These are phyloP conservation scores for Microctenopoma lineatum DNA, from an alignment of 2,797 vertebrate genomes.

Conservation along the genomic window DNA sequence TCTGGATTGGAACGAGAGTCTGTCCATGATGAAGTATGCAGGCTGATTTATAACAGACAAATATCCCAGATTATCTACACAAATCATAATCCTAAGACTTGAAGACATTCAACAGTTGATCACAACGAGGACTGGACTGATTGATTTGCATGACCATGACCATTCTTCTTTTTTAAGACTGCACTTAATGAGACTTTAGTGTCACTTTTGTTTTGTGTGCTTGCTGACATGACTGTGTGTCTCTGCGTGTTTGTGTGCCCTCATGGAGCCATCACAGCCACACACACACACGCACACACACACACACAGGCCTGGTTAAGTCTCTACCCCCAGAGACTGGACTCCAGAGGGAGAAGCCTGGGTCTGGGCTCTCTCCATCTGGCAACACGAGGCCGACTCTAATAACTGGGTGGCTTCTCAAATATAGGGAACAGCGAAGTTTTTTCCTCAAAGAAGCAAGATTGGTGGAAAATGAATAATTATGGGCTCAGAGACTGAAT, in stretches of 20 bases:
- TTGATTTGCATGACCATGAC: slow-evolving; percentile 22
- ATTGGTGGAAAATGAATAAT: slow-evolving; percentile 84
- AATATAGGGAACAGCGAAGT: slow-evolving; percentile 72
- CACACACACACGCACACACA: slow-evolving; percentile 25
- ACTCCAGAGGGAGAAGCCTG: slow-evolving; percentile 68
- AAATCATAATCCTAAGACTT: slow-evolving; percentile 8
- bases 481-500: slow-evolving; percentile 79
- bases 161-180: slow-evolving; percentile 8
- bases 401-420: slow-evolving; percentile 83
- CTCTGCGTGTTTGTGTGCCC: slow-evolving; percentile 11
- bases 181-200: slow-evolving; percentile 22
- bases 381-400: slow-evolving; percentile 75
- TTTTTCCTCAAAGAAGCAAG: slow-evolving; percentile 74
- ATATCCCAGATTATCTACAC: slow-evolving; percentile 9
- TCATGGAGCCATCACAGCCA: slow-evolving; percentile 28
- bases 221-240: slow-evolving; percentile 17
- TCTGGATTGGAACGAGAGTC: neutral
- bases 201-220: slow-evolving; percentile 21
- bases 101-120: neutral
- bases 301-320: slow-evolving; percentile 54
- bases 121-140: slow-evolving; percentile 12
- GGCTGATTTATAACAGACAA: slow-evolving; percentile 14
- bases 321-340: slow-evolving; percentile 48
- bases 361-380: slow-evolving; percentile 78
- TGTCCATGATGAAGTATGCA: slow-evolving; percentile 3